These are phyloP conservation scores for Coelopa pilipes DNA, from an alignment of 2,888 invertebrate species.

Conservation along the genomic window DNA sequence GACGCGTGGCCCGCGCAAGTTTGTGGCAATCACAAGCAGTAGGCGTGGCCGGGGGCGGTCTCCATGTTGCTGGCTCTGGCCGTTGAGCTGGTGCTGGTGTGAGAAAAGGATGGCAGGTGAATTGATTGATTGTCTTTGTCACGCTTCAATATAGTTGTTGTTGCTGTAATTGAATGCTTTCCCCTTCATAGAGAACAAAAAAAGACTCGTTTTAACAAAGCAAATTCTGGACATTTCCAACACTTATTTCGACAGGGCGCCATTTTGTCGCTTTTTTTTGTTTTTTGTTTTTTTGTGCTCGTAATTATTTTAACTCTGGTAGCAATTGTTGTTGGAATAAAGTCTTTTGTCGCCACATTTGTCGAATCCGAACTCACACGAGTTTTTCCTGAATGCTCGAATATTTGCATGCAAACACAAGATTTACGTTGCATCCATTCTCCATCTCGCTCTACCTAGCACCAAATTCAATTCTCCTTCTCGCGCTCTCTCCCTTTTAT, in stretches of 20 bases:
- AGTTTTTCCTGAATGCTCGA: neutral
- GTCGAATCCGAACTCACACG: neutral
- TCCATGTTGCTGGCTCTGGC: neutral
- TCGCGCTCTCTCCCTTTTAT: too few relatives aligned
- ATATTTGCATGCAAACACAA: conserved; percentile 22
- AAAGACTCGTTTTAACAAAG: neutral
- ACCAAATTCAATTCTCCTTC: too few relatives aligned
- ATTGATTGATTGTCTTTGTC: conserved; percentile 15
- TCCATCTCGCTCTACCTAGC: too few relatives aligned
- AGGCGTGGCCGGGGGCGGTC: neutral
- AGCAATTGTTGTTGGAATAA: neutral
- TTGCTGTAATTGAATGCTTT: neutral
- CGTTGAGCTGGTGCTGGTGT: neutral
- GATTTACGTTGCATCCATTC: too few relatives aligned
- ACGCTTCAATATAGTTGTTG: neutral
- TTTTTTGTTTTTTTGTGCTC: neutral
- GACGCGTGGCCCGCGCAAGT: neutral
- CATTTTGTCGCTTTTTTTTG: neutral
- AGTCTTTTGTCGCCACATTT: conserved; percentile 4
- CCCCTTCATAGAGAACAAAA: neutral
- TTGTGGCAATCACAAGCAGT: conserved; percentile 3
- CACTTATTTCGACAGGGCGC: neutral
- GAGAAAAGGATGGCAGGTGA: neutral
- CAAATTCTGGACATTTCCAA: neutral
- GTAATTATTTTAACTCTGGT: neutral